phyloP scores from a whole-genome alignment of 2,797 vertebrate species.

The Hemitrygon akajei region DNA sequence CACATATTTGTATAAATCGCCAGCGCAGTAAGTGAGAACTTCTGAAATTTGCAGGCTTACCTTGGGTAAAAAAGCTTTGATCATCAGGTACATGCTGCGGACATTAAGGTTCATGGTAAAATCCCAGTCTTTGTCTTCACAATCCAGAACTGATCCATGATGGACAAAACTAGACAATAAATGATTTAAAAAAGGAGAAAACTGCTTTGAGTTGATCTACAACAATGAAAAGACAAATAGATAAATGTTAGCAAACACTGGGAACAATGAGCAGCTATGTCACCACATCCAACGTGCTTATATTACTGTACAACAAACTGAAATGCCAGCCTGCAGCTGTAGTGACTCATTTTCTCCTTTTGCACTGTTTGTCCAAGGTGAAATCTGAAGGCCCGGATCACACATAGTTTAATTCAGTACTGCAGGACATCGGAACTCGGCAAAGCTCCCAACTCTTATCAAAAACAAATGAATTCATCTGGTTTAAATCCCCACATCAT shows the following conservation, averaged over 20 bases:
- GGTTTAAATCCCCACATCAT: no score
- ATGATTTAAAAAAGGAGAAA: background rate
- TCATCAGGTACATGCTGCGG: slow-evolving; percentile 92
- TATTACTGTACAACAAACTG: no score
- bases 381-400: no score
- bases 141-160: slow-evolving; percentile 82
- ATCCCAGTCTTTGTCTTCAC: slow-evolving; percentile 84
- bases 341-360: no score
- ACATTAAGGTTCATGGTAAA: slow-evolving; percentile 88
- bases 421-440: no score
- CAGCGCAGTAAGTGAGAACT: background rate
- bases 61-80: slow-evolving; percentile 82
- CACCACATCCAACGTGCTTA: no score
- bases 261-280: no score
- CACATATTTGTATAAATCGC: background rate
- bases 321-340: no score
- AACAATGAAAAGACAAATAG: background rate
- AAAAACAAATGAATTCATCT: no score
- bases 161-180: slow-evolving; percentile 78
- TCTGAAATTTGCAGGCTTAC: slow-evolving; percentile 49
- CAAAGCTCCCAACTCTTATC: no score
- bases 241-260: background rate
- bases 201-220: background rate
- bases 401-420: no score
- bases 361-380: no score